These are phyloP conservation scores for Caenorhabditis sp. DNA, from an alignment of 2,888 invertebrate species.

Conservation along the genomic window DNA sequence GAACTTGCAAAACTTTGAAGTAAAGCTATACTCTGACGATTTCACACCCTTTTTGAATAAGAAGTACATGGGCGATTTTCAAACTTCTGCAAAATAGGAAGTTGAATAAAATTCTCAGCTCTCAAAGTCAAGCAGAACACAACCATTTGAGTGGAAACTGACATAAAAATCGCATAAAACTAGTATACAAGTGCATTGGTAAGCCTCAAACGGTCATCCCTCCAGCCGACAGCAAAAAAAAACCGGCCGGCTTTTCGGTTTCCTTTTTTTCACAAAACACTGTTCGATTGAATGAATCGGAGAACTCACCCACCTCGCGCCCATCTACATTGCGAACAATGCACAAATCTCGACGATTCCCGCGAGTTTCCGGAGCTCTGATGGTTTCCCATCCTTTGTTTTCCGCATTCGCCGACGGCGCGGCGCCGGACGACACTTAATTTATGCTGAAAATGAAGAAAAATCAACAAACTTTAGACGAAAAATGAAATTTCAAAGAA, in stretches of 20 bases:
- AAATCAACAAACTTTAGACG: too few species aligned
- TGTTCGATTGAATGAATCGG: background rate
- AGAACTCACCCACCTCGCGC: constrained; percentile 10
- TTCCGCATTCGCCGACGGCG: constrained; percentile 2
- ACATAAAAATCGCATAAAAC: constrained; percentile 5
- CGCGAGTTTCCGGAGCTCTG: background rate
- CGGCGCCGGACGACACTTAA: background rate
- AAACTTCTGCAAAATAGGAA: too few species aligned
- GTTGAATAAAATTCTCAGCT: too few species aligned
- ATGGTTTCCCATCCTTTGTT: constrained; percentile 1
- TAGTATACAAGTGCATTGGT: constrained; percentile 3
- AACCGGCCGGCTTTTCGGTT: constrained; percentile 6
- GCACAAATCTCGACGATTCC: background rate
- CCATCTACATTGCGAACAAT: background rate
- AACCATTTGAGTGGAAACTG: too few species aligned
- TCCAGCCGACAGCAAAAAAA: background rate
- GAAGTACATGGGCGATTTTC: too few species aligned
- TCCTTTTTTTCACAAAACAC: background rate
- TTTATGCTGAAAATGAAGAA: background rate
- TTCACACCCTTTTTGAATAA: too few species aligned
- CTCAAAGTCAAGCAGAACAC: too few species aligned
- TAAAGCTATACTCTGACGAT: too few species aligned
- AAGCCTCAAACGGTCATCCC: constrained; percentile 3
- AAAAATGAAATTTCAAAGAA: background rate
- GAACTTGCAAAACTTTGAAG: too few species aligned